Conservation (phyloP, 2,797 vertebrate genomes). For the Apodemus agrarius region DNA sequence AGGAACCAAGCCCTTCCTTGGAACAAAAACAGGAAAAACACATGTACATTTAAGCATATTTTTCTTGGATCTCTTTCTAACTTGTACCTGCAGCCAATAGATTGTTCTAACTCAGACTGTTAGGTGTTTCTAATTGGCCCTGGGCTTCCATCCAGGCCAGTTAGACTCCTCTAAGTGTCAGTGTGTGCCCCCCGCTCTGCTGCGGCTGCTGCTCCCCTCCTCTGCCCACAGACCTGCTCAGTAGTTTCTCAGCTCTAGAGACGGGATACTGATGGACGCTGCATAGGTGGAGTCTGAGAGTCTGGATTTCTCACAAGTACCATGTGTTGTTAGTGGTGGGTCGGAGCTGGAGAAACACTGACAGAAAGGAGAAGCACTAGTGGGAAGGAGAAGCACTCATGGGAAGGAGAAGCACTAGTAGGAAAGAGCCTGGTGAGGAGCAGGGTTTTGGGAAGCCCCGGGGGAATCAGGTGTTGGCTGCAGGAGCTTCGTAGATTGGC, state of each 20-base stretch:
- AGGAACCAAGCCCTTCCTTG: constrained; percentile 72
- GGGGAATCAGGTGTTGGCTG: background rate
- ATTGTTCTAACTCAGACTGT: background rate
- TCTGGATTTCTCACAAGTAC: background rate
- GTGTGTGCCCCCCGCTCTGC: background rate
- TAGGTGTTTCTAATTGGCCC: constrained; percentile 30
- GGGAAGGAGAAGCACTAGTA: background rate
- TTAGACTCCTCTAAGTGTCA: background rate
- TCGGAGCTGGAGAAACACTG: background rate
- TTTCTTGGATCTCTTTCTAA: constrained; percentile 66
- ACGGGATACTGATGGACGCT: background rate
- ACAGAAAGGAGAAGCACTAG: background rate
- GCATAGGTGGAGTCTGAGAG: background rate
- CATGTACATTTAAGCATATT: constrained; percentile 48
- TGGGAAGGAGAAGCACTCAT: background rate
- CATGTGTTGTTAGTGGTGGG: background rate
- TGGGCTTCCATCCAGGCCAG: background rate
- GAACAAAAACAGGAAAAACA: constrained; percentile 75
- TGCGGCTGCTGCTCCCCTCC: background rate
- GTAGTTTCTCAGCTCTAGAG: background rate
- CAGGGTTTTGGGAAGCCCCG: background rate
- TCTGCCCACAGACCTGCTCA: background rate
- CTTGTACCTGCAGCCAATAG: constrained; percentile 29
- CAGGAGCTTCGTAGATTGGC: fast-evolving
- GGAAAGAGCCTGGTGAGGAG: background rate